These are phyloP conservation scores for Cosmopolites sordidus DNA, from an alignment of 2,888 invertebrate species.

Conservation along the genomic window DNA sequence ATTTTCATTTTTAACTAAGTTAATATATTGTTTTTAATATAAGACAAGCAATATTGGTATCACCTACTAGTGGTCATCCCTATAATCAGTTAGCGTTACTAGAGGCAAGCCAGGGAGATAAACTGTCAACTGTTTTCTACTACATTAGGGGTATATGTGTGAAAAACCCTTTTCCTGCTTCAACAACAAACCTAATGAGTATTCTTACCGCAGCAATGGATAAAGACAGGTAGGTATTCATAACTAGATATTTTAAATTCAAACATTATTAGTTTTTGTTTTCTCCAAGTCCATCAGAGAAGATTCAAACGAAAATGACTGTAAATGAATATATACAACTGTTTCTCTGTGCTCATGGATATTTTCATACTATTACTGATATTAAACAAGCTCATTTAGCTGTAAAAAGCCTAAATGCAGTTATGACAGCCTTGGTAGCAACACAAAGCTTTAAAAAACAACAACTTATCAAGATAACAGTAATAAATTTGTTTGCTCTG, in stretches of 20 bases:
- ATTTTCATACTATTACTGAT: slow-evolving; percentile 53
- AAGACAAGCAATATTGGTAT: slow-evolving; percentile 69
- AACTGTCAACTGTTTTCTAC: slow-evolving; percentile 79
- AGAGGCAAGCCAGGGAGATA: slow-evolving; percentile 75
- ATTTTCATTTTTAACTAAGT: slow-evolving; percentile 2
- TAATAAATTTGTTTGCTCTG: slow-evolving; percentile 71
- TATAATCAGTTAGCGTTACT: slow-evolving; percentile 85
- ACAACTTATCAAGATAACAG: slow-evolving; percentile 71
- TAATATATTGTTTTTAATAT: slow-evolving; percentile 13
- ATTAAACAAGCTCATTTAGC: slow-evolving; percentile 59
- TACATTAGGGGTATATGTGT: slow-evolving; percentile 80
- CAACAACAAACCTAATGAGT: slow-evolving; percentile 73
- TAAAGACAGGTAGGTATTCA: slow-evolving; percentile 44
- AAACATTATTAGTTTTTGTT: neutral
- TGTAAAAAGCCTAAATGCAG: slow-evolving; percentile 63
- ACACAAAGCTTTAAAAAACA: slow-evolving; percentile 73
- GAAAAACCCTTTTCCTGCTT: slow-evolving; percentile 80
- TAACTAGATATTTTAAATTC: too few species aligned
- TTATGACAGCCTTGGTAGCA: slow-evolving; percentile 70
- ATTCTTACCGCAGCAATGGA: slow-evolving; percentile 59
- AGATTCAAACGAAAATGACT: slow-evolving; percentile 57
- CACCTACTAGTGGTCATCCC: slow-evolving; percentile 78
- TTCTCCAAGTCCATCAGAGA: slow-evolving; percentile 45
- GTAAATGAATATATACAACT: slow-evolving; percentile 56
- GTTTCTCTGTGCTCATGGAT: slow-evolving; percentile 62